These are phyloP conservation scores for Oryzias celebensis DNA, from an alignment of 2,113 vertebrate species.

Conservation along the genomic window DNA sequence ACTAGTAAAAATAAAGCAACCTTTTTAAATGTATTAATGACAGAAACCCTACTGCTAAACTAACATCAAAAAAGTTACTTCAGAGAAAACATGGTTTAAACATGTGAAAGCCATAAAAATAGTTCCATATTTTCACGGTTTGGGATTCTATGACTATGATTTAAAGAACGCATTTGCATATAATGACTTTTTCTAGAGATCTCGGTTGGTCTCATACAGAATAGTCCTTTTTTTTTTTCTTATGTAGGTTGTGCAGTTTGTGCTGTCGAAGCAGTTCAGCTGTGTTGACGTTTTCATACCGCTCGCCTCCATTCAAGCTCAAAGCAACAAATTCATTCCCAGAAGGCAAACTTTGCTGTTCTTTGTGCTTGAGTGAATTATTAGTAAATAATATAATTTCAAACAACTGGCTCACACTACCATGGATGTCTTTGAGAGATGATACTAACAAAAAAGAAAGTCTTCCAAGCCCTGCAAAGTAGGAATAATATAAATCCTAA, in stretches of 20 bases:
- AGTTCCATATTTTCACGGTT: no score
- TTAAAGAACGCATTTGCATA: no score
- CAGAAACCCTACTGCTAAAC: no score
- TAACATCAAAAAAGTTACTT: no score
- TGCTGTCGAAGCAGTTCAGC: conserved; percentile 52
- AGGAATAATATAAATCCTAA: conserved; percentile 35
- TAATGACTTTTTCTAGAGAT: no score
- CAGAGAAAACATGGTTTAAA: no score
- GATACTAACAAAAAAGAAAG: conserved; percentile 22
- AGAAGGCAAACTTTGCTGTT: conserved; percentile 24
- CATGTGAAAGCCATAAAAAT: no score
- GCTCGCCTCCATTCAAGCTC: conserved; percentile 66
- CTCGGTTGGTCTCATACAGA: no score
- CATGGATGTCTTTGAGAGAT: conserved; percentile 9
- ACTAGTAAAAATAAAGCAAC: no score
- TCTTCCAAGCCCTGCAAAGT: conserved; percentile 8
- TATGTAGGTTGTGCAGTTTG: conserved; percentile 11
- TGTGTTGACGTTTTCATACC: conserved; percentile 42
- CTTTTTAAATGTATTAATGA: no score
- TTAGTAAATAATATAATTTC: conserved; percentile 20
- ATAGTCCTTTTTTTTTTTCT: conserved; percentile 4
- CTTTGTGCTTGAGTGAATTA: conserved; percentile 51
- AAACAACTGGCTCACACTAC: background rate
- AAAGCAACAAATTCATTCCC: conserved; percentile 54
- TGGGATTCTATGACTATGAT: no score